phyloP scores from a whole-genome alignment of 1,140 invertebrate species.

The Choristoneura fumiferana region DNA sequence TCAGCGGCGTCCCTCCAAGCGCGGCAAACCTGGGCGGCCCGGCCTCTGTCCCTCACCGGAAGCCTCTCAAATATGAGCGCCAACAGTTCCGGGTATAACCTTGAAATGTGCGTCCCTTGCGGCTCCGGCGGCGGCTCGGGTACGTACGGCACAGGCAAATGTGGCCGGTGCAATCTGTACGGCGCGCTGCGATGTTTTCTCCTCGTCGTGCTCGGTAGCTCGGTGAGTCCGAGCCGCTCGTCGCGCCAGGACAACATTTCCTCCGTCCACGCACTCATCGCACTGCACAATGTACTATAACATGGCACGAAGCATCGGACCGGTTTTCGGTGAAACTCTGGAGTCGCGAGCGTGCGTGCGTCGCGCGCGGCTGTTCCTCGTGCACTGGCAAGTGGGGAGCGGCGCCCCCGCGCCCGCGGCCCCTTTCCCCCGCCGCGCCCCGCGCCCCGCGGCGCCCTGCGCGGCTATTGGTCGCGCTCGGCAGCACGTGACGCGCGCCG shows the following conservation, averaged over 20 bases:
- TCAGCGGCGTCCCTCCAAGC: slow-evolving; percentile 95
- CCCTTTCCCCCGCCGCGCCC: slow-evolving; percentile 34
- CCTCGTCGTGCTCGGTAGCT: slow-evolving; percentile 59
- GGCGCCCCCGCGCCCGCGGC: slow-evolving; percentile 37
- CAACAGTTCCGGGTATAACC: slow-evolving; percentile 94
- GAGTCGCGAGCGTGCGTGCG: slow-evolving; percentile 55
- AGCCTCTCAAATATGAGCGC: slow-evolving; percentile 95
- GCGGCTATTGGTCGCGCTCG: slow-evolving; percentile 70
- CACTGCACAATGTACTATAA: slow-evolving; percentile 72
- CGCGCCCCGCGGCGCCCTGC: slow-evolving; percentile 41
- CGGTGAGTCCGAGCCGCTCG: slow-evolving; percentile 68
- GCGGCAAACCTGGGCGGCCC: slow-evolving; percentile 93
- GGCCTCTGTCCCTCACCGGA: slow-evolving; percentile 91
- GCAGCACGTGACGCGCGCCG: slow-evolving; percentile 82
- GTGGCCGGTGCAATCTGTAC: slow-evolving; percentile 79
- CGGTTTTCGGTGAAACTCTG: slow-evolving; percentile 62
- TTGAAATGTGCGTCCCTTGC: slow-evolving; percentile 88
- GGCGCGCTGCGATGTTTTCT: slow-evolving; percentile 77
- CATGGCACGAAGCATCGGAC: slow-evolving; percentile 57
- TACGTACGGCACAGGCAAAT: slow-evolving; percentile 71
- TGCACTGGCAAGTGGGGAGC: slow-evolving; percentile 54
- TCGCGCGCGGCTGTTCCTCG: slow-evolving; percentile 51
- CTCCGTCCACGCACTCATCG: slow-evolving; percentile 74
- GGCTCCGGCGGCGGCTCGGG: slow-evolving; percentile 58
- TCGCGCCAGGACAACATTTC: slow-evolving; percentile 66